A percentile compares a stretch with the other conserved stretches of the same genome.
Conservation (phyloP, 2,888 invertebrate species). For the Andrena trimmerana region DNA sequence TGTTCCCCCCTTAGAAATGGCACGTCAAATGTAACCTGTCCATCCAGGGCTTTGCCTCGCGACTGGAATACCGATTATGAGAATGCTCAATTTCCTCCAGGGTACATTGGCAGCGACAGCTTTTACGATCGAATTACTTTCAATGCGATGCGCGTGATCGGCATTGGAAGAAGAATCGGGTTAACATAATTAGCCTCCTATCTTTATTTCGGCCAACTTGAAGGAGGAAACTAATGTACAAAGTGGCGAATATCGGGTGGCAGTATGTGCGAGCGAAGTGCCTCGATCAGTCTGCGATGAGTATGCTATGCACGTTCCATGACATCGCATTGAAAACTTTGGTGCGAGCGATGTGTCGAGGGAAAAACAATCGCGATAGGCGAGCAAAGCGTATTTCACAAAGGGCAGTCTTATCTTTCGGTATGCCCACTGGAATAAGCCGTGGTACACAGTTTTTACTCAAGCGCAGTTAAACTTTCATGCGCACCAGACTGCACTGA, state of each 20-base stretch:
- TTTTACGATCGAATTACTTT: not conserved
- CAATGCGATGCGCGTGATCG: not conserved
- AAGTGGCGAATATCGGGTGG: not conserved
- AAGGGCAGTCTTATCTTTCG: constrained; percentile 5
- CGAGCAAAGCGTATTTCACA: not conserved
- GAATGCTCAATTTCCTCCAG: constrained; percentile 17
- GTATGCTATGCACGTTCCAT: constrained; percentile 9
- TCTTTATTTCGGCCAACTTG: not conserved
- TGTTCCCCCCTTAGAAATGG: constrained; percentile 33
- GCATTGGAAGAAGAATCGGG: not conserved
- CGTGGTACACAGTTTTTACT: not conserved
- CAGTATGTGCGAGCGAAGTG: not conserved
- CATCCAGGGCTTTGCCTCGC: not conserved
- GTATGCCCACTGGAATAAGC: not conserved
- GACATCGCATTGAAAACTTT: not conserved
- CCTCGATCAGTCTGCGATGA: not conserved
- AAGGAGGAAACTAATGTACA: not conserved
- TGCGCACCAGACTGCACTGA: not conserved
- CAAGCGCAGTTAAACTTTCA: not conserved
- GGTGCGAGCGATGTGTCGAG: not conserved
- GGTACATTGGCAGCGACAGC: not conserved
- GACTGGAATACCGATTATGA: constrained; percentile 9
- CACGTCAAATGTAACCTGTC: constrained; percentile 24
- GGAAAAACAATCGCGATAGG: constrained; percentile 13
- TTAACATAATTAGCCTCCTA: not conserved